Percentiles rank a stretch among this genome's conserved stretches.
These are phyloP conservation scores for Pilophorus perplexus DNA, from an alignment of 2,888 invertebrate species.

Conservation along the genomic window DNA sequence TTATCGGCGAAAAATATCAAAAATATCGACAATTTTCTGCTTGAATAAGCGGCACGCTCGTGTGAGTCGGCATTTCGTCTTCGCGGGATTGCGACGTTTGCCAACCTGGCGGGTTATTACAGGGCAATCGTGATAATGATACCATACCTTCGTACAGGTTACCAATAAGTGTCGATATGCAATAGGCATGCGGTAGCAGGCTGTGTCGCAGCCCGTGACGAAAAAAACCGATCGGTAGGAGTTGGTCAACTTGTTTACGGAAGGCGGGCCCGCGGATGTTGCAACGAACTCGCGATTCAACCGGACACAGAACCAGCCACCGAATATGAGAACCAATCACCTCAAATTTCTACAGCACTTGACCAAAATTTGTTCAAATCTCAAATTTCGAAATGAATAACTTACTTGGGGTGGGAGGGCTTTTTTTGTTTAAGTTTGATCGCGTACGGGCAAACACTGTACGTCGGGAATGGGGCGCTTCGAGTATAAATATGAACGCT, in stretches of 20 bases:
- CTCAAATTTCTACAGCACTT: too few species aligned
- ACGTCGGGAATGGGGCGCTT: background rate
- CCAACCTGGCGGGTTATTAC: constrained; percentile 8
- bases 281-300: constrained; percentile 26
- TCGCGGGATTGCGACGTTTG: too few species aligned
- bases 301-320: constrained; percentile 8
- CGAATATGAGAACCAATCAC: background rate
- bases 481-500: background rate
- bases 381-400: too few species aligned
- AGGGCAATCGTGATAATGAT: constrained; percentile 12
- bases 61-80: too few species aligned
- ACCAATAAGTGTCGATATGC: constrained; percentile 37
- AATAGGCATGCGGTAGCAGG: constrained; percentile 31
- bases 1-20: too few species aligned
- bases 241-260: constrained; percentile 32
- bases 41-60: too few species aligned
- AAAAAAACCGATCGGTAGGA: constrained; percentile 15
- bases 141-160: constrained; percentile 31
- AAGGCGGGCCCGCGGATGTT: constrained; percentile 6
- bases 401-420: too few species aligned
- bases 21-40: too few species aligned
- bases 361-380: too few species aligned
- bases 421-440: too few species aligned
- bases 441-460: background rate
- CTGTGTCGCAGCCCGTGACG: background rate